Conservation (phyloP, 1,140 invertebrate genomes). For the Lethocerus indicus region DNA sequence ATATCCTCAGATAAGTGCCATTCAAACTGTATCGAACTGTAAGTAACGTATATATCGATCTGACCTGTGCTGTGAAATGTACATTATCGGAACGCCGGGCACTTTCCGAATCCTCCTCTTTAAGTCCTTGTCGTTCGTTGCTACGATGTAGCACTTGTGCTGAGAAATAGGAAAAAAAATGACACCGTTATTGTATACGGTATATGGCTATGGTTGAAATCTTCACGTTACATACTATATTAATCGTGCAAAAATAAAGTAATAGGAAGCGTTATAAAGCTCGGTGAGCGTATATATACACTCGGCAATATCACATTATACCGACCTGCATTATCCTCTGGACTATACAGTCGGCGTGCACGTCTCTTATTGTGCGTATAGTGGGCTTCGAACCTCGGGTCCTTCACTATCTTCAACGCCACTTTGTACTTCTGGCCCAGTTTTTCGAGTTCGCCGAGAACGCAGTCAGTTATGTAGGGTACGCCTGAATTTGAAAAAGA, state of each 20-base stretch:
- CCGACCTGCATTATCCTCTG: slow-evolving; percentile 77
- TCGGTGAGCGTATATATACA: too few species aligned
- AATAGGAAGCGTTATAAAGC: too few species aligned
- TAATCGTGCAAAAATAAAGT: too few species aligned
- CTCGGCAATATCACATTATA: slow-evolving; percentile 4
- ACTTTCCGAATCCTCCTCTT: slow-evolving; percentile 94
- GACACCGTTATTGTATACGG: slow-evolving; percentile 1
- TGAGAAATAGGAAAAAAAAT: slow-evolving; percentile 30
- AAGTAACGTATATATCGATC: background rate
- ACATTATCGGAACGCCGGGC: slow-evolving; percentile 98
- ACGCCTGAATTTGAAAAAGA: slow-evolving; percentile 36
- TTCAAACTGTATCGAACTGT: background rate
- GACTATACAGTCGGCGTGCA: slow-evolving; percentile 99
- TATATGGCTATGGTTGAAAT: too few species aligned
- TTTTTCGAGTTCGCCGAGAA: slow-evolving; percentile 96
- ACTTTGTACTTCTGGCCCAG: slow-evolving; percentile 89
- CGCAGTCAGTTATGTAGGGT: slow-evolving; percentile 97
- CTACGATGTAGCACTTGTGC: slow-evolving; percentile 99
- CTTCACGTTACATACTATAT: too few species aligned
- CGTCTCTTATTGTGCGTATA: slow-evolving; percentile 96
- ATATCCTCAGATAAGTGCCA: background rate
- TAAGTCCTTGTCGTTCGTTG: slow-evolving; percentile 96
- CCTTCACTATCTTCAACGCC: slow-evolving; percentile 90
- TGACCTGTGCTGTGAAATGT: slow-evolving; percentile 70
- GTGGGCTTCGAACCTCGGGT: slow-evolving; percentile 83